Evolutionary conservation across 2,888 invertebrate species (phyloP), one percentile per base, ranked within the genome.

Genomic region (Noctua janthina): DNA sequence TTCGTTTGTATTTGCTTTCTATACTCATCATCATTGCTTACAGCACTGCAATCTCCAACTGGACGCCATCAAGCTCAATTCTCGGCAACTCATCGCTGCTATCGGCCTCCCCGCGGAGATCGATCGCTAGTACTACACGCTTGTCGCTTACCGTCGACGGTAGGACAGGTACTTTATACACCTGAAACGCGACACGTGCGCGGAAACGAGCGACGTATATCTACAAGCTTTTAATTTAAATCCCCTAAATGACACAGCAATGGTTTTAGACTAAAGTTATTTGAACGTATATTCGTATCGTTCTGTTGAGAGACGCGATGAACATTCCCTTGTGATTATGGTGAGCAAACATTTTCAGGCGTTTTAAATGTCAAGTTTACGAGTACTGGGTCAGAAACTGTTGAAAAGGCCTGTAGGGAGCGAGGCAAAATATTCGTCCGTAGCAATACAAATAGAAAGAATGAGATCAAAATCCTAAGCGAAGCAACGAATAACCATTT

Each of bases 141-240:
- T 46, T 8, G n/a, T 68, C 68, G 43, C n/a, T n/a, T 8, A 46
- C 0, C n/a, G 43, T n/a, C n/a, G 17, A 29, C 46, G 8, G 8
- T 46, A 39, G 8, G 0, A n/a, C 46, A 10, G 49, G 1, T 17
- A 10, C 68, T 15, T 68, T 17, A 35, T 20, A 91, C 94, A 94
- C 93, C 93, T 93, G 94, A 92, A 94, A 92, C 91, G 88, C 80
- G 91, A 89, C 94, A 94, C 95, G 95, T 92, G 90, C 92, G 85
- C 89, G 90, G 91, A 93, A 95, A 95, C 92, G 92, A 92, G 93
- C 87, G 81, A 88, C 92, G 93, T 95, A 95, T 94, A 93, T 95
- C 91, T 90, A 90, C 84, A 84, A 79, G 91, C 91, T 92, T 94
- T 94, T 95, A 93, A 95, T 95, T 95, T 95, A 91, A 93, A 92